phyloP scores from a whole-genome alignment of 2,113 vertebrate genomes.

The Suncus etruscus region DNA sequence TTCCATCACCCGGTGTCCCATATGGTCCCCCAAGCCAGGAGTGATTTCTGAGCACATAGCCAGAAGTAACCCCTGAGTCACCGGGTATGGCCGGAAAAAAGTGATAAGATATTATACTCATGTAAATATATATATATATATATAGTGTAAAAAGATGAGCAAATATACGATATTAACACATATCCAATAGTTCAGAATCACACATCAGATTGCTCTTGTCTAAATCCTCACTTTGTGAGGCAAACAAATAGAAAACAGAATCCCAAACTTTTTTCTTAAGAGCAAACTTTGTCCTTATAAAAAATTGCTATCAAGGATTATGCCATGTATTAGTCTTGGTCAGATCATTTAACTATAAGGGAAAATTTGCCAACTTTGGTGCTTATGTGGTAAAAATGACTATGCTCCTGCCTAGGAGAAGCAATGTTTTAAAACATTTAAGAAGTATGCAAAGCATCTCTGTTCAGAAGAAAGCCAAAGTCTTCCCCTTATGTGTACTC shows the following conservation, averaged over 20 bases:
- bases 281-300: not conserved
- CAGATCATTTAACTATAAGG: slow-evolving; percentile 36
- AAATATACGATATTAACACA: not conserved
- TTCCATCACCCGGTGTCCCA: no score
- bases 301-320: not conserved
- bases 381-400: not conserved
- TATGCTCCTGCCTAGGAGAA: not conserved
- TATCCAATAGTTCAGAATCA: not conserved
- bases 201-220: not conserved
- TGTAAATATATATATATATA: not conserved
- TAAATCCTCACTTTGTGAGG: slow-evolving; percentile 12
- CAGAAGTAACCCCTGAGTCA: no score
- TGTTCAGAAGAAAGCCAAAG: not conserved
- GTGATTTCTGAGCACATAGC: no score
- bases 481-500: not conserved
- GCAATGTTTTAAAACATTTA: not conserved
- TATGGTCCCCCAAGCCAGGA: no score
- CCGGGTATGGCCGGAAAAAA: not conserved
- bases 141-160: not conserved
- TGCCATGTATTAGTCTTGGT: not conserved
- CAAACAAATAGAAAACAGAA: not conserved
- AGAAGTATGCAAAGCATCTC: not conserved
- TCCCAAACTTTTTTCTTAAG: not conserved
- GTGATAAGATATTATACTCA: not conserved
- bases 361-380: not conserved